Evolutionary conservation across 2,797 vertebrate genomes (phyloP).

Genomic region (Psittacula derbiana): DNA sequence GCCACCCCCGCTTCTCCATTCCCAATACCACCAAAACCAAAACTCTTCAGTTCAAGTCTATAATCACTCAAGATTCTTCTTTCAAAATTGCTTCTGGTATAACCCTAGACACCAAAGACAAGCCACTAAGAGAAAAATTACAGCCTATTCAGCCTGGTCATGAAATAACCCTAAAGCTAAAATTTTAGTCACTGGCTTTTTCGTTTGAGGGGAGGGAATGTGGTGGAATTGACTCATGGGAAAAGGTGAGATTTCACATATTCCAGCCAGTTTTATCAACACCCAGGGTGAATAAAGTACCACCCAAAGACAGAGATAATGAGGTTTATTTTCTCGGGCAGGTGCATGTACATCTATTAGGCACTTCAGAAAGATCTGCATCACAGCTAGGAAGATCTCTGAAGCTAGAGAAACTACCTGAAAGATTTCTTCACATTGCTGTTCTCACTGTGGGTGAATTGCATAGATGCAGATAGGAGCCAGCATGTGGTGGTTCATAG

Average conservation of each 20-base stretch:
- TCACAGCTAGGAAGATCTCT: neutral
- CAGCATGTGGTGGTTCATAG: neutral
- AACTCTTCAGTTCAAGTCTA: neutral
- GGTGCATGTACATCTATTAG: neutral
- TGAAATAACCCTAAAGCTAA: neutral
- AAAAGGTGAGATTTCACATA: neutral
- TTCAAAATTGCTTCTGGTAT: neutral
- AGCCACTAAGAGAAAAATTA: neutral
- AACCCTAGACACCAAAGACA: neutral
- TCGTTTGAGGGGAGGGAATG: neutral
- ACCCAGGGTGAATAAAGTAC: neutral
- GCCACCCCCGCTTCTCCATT: fast-evolving
- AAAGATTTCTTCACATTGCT: neutral
- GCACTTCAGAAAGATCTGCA: neutral
- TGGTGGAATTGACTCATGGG: neutral
- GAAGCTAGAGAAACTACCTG: neutral
- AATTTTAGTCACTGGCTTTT: neutral
- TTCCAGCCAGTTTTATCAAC: neutral
- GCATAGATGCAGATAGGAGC: neutral
- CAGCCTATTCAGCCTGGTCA: neutral
- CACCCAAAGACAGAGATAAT: neutral
- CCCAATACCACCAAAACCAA: neutral
- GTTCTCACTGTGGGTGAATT: neutral
- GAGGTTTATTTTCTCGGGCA: neutral
- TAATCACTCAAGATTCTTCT: neutral